Conservation (phyloP, 2,113 vertebrate species). For the Rhadina sibilatrix region DNA sequence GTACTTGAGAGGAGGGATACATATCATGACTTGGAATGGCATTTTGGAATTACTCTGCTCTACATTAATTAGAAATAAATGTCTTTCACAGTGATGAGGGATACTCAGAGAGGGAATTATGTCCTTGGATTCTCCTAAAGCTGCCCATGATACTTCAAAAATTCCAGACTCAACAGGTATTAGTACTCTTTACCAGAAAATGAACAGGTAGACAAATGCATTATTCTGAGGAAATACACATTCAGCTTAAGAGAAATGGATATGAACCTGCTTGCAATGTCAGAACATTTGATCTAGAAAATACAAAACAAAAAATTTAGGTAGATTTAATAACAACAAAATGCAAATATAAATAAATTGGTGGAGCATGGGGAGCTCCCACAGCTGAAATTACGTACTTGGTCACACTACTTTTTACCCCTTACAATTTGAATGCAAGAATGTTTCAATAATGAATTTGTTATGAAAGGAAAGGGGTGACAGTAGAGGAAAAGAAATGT, state of each 20-base stretch:
- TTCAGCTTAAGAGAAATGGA: background rate
- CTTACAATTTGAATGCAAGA: background rate
- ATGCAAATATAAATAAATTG: background rate
- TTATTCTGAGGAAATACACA: background rate
- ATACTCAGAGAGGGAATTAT: background rate
- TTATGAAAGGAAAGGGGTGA: slow-evolving; percentile 35
- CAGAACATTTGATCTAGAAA: background rate
- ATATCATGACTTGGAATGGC: background rate
- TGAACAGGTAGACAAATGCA: background rate
- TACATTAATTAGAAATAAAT: background rate
- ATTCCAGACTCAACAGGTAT: background rate
- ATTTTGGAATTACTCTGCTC: background rate
- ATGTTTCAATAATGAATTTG: slow-evolving; percentile 39
- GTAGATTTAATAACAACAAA: background rate
- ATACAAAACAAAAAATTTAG: background rate
- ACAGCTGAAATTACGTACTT: background rate
- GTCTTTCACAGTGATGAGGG: background rate
- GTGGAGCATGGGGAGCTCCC: background rate
- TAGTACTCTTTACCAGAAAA: background rate
- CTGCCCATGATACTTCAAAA: background rate
- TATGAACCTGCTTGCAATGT: background rate
- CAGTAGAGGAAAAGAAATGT: slow-evolving; percentile 1
- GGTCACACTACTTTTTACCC: background rate
- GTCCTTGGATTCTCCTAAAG: background rate
- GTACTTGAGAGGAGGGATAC: background rate